phyloP scores from a whole-genome alignment of 2,113 vertebrate genomes.

The Ochotona curzoniae region DNA sequence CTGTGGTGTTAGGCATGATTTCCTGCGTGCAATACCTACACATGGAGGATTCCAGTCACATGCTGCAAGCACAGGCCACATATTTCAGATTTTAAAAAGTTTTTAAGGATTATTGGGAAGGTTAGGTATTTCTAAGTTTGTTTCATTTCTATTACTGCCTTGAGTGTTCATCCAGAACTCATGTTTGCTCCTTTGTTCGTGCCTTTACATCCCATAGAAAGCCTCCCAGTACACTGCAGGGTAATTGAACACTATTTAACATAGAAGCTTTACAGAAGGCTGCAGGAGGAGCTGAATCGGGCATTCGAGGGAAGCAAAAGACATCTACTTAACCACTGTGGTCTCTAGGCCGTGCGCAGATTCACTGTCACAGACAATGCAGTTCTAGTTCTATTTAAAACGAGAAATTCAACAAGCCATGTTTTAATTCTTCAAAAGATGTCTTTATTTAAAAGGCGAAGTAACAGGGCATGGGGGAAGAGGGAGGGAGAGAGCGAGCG shows the following conservation, averaged over 20 bases:
- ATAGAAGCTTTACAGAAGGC: constrained; percentile 40
- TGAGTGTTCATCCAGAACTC: constrained; percentile 5
- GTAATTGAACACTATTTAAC: constrained; percentile 59
- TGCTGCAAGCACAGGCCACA: neutral
- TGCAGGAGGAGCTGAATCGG: constrained; percentile 7
- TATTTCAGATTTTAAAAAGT: constrained; percentile 9
- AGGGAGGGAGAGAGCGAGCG: too few species aligned
- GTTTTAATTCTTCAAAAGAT: neutral
- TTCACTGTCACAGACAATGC: constrained; percentile 74
- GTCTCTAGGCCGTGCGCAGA: constrained; percentile 43
- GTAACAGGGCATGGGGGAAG: too few species aligned
- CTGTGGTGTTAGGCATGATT: constrained; percentile 54
- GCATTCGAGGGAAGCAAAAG: constrained; percentile 41
- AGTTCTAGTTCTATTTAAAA: constrained; percentile 4
- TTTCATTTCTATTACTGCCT: neutral
- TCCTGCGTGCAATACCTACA: neutral
- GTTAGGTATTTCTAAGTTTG: neutral
- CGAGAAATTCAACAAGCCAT: neutral
- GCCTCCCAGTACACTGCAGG: constrained; percentile 20
- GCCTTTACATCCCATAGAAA: neutral
- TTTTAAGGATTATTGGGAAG: neutral
- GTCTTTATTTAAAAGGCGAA: neutral
- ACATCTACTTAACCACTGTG: constrained; percentile 54
- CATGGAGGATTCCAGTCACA: neutral
- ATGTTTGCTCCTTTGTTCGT: neutral